Evolutionary conservation across 1,140 invertebrate species (phyloP).

Genomic region (Heliconius hewitsoni): DNA sequence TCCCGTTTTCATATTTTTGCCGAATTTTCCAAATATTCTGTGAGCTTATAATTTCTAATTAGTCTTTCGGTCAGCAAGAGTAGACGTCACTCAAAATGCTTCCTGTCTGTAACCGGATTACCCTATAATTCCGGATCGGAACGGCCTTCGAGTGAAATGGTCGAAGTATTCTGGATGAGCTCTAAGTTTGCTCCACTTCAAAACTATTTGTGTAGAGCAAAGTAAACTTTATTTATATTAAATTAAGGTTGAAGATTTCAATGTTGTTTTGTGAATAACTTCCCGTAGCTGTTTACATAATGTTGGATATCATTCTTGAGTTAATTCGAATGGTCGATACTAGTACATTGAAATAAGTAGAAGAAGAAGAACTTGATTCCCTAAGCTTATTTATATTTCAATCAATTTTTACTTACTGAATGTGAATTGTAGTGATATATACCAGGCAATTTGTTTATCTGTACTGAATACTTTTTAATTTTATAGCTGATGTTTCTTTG

Average conservation of each 20-base stretch:
- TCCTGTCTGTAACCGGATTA: constrained; percentile 19
- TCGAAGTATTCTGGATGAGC: constrained; percentile 7
- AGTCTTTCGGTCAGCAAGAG: background rate
- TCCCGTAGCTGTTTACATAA: background rate
- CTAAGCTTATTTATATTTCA: background rate
- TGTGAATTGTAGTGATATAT: background rate
- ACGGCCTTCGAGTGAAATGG: constrained; percentile 20
- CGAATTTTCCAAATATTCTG: background rate
- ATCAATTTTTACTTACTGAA: background rate
- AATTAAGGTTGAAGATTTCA: background rate
- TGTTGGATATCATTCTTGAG: constrained; percentile 8
- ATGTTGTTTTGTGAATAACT: background rate
- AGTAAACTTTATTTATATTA: background rate
- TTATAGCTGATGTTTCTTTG: too few relatives aligned
- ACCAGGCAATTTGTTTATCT: background rate
- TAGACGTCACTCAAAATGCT: constrained; percentile 7
- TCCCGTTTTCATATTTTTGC: background rate
- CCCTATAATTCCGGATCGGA: constrained; percentile 29
- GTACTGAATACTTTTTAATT: too few relatives aligned
- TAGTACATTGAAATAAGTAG: background rate
- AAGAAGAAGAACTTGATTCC: background rate
- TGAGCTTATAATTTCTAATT: constrained; percentile 9
- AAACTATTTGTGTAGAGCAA: background rate
- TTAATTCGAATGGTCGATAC: constrained; percentile 18
- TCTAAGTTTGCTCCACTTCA: background rate